These are phyloP conservation scores for Dendrocopos noguchii DNA, from an alignment of 2,113 vertebrate species.

Conservation along the genomic window DNA sequence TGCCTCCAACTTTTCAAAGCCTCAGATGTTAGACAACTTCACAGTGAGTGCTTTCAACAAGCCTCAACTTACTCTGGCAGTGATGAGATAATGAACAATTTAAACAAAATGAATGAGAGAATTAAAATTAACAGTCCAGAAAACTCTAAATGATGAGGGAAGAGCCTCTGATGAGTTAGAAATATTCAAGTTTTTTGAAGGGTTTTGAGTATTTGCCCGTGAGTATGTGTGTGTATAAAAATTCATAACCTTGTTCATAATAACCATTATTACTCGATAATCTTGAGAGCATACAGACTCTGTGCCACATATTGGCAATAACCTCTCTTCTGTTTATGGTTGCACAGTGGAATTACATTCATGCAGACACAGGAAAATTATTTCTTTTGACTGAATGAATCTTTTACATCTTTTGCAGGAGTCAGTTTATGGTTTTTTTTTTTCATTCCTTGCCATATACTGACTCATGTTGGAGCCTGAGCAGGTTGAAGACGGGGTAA, in stretches of 20 bases:
- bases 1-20: conserved; percentile 14
- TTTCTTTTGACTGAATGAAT: not conserved
- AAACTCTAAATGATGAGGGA: conserved; percentile 46
- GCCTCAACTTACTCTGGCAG: conserved; percentile 1
- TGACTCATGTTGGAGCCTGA: not conserved
- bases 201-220: conserved; percentile 11
- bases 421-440: not conserved
- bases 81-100: conserved; percentile 53
- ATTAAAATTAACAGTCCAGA: conserved; percentile 65
- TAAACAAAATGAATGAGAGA: conserved; percentile 52
- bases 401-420: not conserved
- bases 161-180: conserved; percentile 19
- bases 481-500: not conserved
- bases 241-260: conserved; percentile 7
- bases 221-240: conserved; percentile 1
- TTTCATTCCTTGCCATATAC: not conserved
- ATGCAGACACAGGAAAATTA: not conserved
- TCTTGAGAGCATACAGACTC: not conserved
- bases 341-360: not conserved
- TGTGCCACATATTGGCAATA: not conserved
- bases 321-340: not conserved
- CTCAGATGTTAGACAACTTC: conserved; percentile 36
- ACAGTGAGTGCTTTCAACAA: conserved; percentile 27
- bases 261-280: not conserved
- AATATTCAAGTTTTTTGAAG: conserved; percentile 30